phyloP scores from a whole-genome alignment of 2,797 vertebrate genomes.

The Sparus aurata region DNA sequence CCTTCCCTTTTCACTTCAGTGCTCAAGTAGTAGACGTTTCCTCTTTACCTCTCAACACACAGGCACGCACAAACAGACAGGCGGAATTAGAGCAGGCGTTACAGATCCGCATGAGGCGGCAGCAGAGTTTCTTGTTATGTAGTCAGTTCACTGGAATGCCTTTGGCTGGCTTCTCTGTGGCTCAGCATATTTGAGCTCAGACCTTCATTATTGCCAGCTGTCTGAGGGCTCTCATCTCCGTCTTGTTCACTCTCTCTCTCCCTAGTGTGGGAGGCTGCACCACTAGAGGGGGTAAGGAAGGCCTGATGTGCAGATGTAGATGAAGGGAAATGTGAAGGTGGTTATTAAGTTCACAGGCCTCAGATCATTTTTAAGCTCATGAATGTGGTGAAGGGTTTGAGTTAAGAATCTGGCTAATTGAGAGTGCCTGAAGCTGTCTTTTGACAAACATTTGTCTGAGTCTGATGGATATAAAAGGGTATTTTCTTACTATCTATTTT shows the following conservation, averaged over 20 bases:
- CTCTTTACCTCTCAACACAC: conserved; percentile 46
- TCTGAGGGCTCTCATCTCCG: conserved; percentile 67
- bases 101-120: conserved; percentile 63
- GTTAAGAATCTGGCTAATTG: not conserved
- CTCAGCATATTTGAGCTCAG: conserved; percentile 81
- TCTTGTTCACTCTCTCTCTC: conserved; percentile 19
- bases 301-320: conserved; percentile 8
- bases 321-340: conserved; percentile 29
- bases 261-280: conserved; percentile 38
- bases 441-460: too few species aligned
- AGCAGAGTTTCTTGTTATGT: conserved; percentile 74
- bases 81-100: conserved; percentile 43
- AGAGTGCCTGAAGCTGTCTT: not conserved
- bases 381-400: not conserved
- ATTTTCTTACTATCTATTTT: not conserved
- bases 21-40: conserved; percentile 61
- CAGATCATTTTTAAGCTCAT: conserved; percentile 27
- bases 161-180: conserved; percentile 75
- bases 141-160: conserved; percentile 81
- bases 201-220: conserved; percentile 84
- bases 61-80: conserved; percentile 23
- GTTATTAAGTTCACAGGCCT: conserved; percentile 35
- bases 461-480: too few species aligned
- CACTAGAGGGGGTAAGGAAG: conserved; percentile 68
- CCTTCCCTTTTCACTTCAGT: conserved; percentile 54